phyloP scores from a whole-genome alignment of 1,140 invertebrate genomes.

The Papilio machaon region DNA sequence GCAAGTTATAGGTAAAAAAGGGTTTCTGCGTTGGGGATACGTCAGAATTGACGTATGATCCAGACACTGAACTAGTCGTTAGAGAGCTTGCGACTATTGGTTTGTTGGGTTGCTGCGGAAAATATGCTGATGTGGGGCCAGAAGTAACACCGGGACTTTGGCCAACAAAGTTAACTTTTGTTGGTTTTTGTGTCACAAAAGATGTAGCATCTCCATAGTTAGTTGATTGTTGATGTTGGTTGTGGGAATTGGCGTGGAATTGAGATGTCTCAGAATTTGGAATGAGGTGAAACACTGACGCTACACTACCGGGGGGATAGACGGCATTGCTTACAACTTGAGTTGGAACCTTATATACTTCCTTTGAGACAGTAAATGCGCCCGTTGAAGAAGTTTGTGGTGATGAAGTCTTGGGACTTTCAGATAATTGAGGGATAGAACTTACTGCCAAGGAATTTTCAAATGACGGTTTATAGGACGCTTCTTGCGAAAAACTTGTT shows the following conservation, averaged over 20 bases:
- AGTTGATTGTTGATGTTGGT: background rate
- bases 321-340: constrained; percentile 9
- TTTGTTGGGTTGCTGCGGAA: background rate
- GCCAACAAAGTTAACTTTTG: background rate
- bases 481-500: background rate
- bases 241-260: background rate
- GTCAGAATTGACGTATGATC: background rate
- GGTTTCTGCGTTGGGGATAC: constrained; percentile 3
- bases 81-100: background rate
- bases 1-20: background rate
- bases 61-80: constrained; percentile 10
- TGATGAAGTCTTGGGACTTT: background rate
- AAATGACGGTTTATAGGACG: background rate
- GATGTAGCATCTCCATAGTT: background rate
- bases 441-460: background rate
- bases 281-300: background rate
- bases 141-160: background rate
- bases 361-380: background rate
- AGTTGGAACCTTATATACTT: constrained; percentile 18
- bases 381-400: background rate
- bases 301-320: background rate
- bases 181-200: constrained; percentile 25
- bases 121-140: background rate
- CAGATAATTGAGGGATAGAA: background rate
- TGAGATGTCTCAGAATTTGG: constrained; percentile 12